Percentiles rank a stretch among this genome's conserved stretches.
These are phyloP conservation scores for Notamacropus eugenii DNA, from an alignment of 2,797 vertebrate species.

Conservation along the genomic window DNA sequence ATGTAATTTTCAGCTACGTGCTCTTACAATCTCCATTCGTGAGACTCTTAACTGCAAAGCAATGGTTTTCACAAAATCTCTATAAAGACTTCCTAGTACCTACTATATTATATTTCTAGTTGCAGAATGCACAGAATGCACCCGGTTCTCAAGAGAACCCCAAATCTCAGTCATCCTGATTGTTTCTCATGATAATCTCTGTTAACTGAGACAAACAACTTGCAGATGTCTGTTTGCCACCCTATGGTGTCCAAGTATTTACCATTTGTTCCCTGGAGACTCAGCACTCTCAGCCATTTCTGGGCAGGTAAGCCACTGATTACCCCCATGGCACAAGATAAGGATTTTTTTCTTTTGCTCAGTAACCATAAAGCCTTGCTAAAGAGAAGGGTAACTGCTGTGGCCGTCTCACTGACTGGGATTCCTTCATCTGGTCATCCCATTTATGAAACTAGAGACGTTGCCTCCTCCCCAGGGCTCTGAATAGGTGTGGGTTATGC, in stretches of 20 bases:
- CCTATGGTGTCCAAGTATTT: not conserved
- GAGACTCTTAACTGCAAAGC: no score
- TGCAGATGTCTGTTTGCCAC: not conserved
- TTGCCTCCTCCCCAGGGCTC: not conserved
- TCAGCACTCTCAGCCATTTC: not conserved
- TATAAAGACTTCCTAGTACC: not conserved
- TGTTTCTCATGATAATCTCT: not conserved
- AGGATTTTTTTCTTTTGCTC: conserved; percentile 25
- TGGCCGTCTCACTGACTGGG: not conserved
- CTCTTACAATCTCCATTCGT: no score
- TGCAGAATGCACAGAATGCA: not conserved
- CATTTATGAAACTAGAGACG: conserved; percentile 4
- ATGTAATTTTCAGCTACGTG: not conserved
- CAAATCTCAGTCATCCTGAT: not conserved
- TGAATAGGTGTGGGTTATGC: not conserved
- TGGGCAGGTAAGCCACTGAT: not conserved
- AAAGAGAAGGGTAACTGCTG: conserved; percentile 73
- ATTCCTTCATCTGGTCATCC: not conserved
- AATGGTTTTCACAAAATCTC: no score
- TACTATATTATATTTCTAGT: no score
- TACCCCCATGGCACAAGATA: conserved; percentile 27
- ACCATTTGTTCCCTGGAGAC: not conserved
- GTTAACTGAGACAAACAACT: not conserved
- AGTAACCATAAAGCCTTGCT: conserved; percentile 70
- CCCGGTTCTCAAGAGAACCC: not conserved